phyloP scores from a whole-genome alignment of 2,888 invertebrate genomes.

The Mimas tiliae region DNA sequence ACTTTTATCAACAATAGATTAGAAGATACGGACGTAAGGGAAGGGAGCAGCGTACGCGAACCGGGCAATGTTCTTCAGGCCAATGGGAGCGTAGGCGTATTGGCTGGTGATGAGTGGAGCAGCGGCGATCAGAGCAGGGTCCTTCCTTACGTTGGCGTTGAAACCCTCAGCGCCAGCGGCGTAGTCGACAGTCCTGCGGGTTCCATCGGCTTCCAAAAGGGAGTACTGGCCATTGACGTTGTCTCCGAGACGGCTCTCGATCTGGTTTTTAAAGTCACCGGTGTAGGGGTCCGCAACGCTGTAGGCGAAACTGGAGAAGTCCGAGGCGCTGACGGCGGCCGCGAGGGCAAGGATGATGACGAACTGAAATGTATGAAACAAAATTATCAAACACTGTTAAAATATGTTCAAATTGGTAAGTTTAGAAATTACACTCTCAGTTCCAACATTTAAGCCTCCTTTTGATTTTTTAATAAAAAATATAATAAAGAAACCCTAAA shows the following conservation, averaged over 20 bases:
- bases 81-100: slow-evolving; percentile 33
- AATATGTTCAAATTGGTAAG: background rate
- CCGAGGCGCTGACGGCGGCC: slow-evolving; percentile 54
- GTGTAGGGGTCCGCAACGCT: slow-evolving; percentile 79
- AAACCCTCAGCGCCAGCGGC: slow-evolving; percentile 79
- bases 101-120: slow-evolving; percentile 39
- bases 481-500: too few species aligned
- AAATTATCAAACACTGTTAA: background rate
- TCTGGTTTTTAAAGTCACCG: slow-evolving; percentile 80
- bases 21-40: slow-evolving; percentile 53
- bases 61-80: slow-evolving; percentile 35
- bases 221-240: slow-evolving; percentile 59
- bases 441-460: too few species aligned
- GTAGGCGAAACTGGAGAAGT: slow-evolving; percentile 75
- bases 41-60: slow-evolving; percentile 44
- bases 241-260: slow-evolving; percentile 54
- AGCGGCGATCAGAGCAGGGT: slow-evolving; percentile 60
- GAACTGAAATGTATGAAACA: slow-evolving; percentile 51
- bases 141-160: slow-evolving; percentile 82
- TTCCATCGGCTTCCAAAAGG: slow-evolving; percentile 79
- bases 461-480: too few species aligned
- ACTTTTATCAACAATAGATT: slow-evolving; percentile 31
- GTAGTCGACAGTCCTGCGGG: slow-evolving; percentile 81
- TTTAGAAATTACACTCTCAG: too few species aligned
- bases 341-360: slow-evolving; percentile 59